Evolutionary conservation across 2,797 vertebrate species (phyloP), one percentile per base, ranked within the genome.

Genomic region (Nothura maculosa): DNA sequence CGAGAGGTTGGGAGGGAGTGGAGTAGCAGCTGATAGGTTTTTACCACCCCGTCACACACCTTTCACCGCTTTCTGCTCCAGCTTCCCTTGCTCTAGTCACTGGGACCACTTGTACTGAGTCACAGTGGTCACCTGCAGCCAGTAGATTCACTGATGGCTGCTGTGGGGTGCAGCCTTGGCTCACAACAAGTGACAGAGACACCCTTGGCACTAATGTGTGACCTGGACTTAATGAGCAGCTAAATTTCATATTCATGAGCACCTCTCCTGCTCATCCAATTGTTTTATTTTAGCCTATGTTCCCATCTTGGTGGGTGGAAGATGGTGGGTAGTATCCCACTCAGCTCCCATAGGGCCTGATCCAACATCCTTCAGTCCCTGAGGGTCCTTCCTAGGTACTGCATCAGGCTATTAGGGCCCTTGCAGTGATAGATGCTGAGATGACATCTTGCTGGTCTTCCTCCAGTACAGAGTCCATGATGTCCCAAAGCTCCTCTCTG

Each of bases 21-120:
- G 77, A 83, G 85, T 85, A 94, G 93, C 96, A 96, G 97, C 95
- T 80, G 92, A 89, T 54, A 52, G 66, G 63, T 93, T 36, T 91
- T 95, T 88, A 74, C 93, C 90, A 95, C 90, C 92, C 84, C 93
- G 82, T 94, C 93, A 13, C 63, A 64, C 63, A 92, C 86, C 90
- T 45, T 83, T 74, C 61, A 50, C 60, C 1, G 10, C 80, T 87
- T 91, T 77, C 89, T 78, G 72, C 63, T 50, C n/a, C 74, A 86
- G 67, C 74, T 92, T 68, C 92, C 91, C 85, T 87, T 77, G 81
- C 28, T 7, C 47, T 30, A 61, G 30, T 61, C 45, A n/a, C 3
- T 18, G 70, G 24, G 17, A 40, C 24, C 66, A 28, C 38, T 42
- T 19, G 11, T 18, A 50, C 20, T 38, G 25, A 50, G 18, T 27